These are phyloP conservation scores for Theristicus caerulescens DNA, from an alignment of 2,113 vertebrate species.

Conservation along the genomic window DNA sequence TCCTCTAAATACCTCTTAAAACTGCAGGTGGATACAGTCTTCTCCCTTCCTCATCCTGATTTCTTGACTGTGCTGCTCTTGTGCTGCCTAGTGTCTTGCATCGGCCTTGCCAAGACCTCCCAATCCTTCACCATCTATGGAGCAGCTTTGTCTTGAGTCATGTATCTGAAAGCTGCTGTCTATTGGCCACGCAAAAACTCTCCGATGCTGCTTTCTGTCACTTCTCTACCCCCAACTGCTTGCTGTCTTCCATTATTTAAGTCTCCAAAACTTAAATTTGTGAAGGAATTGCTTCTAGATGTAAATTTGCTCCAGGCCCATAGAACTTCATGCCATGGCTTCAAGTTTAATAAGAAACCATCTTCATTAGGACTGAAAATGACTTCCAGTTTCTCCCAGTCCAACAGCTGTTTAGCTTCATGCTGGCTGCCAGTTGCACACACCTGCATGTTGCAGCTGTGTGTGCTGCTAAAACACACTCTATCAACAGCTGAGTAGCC, in stretches of 20 bases:
- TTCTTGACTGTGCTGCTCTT: neutral
- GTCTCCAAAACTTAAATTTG: neutral
- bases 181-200: accelerated
- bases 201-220: neutral
- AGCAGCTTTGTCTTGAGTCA: neutral
- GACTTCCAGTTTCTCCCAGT: neutral
- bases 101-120: neutral
- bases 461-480: neutral
- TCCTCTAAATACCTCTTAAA: neutral
- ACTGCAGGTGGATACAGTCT: neutral
- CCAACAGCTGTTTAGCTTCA: neutral
- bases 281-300: neutral
- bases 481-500: constrained; percentile 45
- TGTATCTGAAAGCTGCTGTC: neutral
- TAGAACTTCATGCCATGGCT: neutral
- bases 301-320: neutral
- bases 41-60: neutral
- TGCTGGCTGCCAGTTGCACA: neutral
- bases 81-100: neutral
- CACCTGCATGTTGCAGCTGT: constrained; percentile 27
- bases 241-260: neutral
- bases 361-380: neutral
- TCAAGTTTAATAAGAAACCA: neutral
- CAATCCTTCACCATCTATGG: neutral
- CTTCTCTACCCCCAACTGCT: neutral